phyloP scores from a whole-genome alignment of 2,113 vertebrate genomes.

The Antigone vipio region DNA sequence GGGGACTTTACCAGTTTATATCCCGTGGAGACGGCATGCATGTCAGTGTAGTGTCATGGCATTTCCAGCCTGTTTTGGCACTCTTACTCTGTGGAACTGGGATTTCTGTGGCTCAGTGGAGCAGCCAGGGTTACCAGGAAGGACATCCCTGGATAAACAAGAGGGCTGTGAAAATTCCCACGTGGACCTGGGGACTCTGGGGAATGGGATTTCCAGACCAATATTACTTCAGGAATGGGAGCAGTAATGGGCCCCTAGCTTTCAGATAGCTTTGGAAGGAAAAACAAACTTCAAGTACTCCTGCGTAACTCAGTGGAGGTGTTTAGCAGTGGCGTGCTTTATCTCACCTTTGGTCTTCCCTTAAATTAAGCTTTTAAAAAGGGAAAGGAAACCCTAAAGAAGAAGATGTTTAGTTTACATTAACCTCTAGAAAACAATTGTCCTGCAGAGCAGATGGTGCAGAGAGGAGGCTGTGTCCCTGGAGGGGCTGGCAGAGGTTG shows the following conservation, averaged over 20 bases:
- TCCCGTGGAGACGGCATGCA: neutral
- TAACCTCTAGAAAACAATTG: neutral
- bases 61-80: neutral
- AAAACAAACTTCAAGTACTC: neutral
- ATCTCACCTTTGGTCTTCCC: neutral
- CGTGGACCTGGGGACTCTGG: neutral
- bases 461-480: neutral
- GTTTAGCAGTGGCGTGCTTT: neutral
- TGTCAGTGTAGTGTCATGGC: accelerated
- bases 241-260: neutral
- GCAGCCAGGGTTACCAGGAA: neutral
- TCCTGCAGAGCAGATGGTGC: neutral
- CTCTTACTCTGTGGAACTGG: neutral
- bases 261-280: neutral
- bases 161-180: neutral
- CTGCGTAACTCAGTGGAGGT: neutral
- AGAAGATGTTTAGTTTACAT: neutral
- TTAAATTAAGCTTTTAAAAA: neutral
- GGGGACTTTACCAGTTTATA: neutral
- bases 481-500: neutral
- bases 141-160: neutral
- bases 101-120: neutral
- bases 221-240: neutral
- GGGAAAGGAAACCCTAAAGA: neutral
- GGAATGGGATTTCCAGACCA: neutral